Evolutionary conservation across 2,888 invertebrate genomes (phyloP).

Genomic region (Troides oblongomaculatus): DNA sequence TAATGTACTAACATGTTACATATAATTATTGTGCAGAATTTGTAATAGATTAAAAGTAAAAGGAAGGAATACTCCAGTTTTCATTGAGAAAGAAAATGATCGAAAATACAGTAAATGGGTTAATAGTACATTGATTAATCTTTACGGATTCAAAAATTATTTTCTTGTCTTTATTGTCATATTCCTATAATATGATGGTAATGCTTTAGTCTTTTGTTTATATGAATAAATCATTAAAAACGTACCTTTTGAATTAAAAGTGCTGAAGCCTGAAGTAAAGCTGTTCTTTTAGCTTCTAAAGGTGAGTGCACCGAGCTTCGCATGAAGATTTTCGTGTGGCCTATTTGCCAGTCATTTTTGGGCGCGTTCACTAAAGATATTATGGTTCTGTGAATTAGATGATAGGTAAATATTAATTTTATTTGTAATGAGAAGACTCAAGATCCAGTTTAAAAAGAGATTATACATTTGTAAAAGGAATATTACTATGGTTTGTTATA

Average conservation of each 20-base stretch:
- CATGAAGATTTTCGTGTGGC: conserved; percentile 92
- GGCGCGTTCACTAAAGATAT: conserved; percentile 84
- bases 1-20: too few species aligned
- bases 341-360: conserved; percentile 92
- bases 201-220: background rate
- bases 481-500: too few species aligned
- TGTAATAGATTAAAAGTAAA: too few species aligned
- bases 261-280: conserved; percentile 84
- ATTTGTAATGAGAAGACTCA: background rate
- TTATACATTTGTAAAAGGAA: too few species aligned
- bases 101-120: too few species aligned
- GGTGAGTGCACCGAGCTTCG: conserved; percentile 90
- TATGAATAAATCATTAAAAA: background rate
- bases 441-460: too few species aligned
- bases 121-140: too few species aligned
- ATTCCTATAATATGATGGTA: background rate
- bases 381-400: conserved; percentile 52
- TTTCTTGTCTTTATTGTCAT: too few species aligned
- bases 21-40: too few species aligned
- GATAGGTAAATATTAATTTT: background rate
- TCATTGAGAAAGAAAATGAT: too few species aligned
- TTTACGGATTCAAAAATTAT: too few species aligned
- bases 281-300: conserved; percentile 88
- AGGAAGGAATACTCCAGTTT: too few species aligned
- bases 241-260: conserved; percentile 85